Percentiles rank a stretch among this genome's conserved stretches.
These are phyloP conservation scores for Salvelinus alpinus DNA, from an alignment of 2,113 vertebrate species.

Conservation along the genomic window DNA sequence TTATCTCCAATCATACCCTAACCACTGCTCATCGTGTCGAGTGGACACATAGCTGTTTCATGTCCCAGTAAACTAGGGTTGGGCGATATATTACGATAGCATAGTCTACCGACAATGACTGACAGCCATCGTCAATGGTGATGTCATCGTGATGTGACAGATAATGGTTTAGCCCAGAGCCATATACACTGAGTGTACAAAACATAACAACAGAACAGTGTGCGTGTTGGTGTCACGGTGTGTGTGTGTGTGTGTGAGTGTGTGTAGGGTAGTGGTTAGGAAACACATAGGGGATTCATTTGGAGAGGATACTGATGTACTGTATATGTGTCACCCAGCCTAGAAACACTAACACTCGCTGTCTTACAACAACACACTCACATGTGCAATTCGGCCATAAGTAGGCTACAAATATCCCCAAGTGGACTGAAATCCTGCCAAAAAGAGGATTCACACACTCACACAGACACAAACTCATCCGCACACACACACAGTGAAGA, in stretches of 20 bases:
- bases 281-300: constrained; percentile 35
- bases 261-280: constrained; percentile 1
- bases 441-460: constrained; percentile 1
- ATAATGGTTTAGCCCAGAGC: too few relatives aligned
- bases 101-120: too few relatives aligned
- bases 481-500: constrained; percentile 1
- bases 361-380: background rate
- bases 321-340: background rate
- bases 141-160: too few relatives aligned
- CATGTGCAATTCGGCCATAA: constrained; percentile 26
- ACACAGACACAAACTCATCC: constrained; percentile 9
- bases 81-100: too few relatives aligned
- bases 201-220: background rate
- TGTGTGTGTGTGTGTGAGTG: constrained; percentile 1
- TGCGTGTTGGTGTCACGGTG: background rate
- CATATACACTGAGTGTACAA: too few relatives aligned
- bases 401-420: background rate
- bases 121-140: too few relatives aligned
- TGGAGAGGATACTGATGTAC: background rate
- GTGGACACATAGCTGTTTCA: background rate
- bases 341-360: background rate
- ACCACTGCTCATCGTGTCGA: too few relatives aligned
- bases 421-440: constrained; percentile 4
- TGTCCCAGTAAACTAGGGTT: background rate
- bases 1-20: too few relatives aligned